phyloP scores from a whole-genome alignment of 2,888 invertebrate species.

The Andrena marginata region DNA sequence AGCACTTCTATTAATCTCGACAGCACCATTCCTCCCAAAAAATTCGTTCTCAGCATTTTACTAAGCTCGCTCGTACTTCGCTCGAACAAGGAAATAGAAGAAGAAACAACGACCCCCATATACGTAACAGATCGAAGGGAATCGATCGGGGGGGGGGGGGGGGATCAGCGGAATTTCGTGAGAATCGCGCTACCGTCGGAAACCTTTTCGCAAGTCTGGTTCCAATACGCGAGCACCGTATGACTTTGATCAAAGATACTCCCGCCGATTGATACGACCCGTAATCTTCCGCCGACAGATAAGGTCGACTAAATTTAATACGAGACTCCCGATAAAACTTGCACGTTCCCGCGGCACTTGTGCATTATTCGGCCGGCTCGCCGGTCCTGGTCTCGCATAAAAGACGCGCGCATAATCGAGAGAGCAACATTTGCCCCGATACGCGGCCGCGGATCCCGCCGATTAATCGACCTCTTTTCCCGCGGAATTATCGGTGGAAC shows the following conservation, averaged over 20 bases:
- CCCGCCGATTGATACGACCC: conserved; percentile 10
- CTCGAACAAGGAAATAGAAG: not conserved
- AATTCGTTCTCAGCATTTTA: not conserved
- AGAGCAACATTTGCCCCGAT: not conserved
- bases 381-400: not conserved
- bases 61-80: not conserved
- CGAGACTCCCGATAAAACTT: conserved; percentile 1
- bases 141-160: no score
- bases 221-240: not conserved
- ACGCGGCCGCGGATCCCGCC: not conserved
- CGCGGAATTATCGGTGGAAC: conserved; percentile 24
- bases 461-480: conserved; percentile 41
- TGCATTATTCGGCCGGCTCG: conserved; percentile 2
- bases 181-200: not conserved
- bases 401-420: not conserved
- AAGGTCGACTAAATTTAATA: conserved; percentile 34
- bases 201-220: not conserved
- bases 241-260: conserved; percentile 19
- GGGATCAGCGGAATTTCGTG: not conserved
- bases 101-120: not conserved
- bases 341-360: not conserved
- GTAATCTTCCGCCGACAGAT: conserved; percentile 30
- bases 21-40: not conserved
- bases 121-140: no score
- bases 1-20: not conserved